A percentile compares a stretch with the other conserved stretches of the same genome.
phyloP scores from a whole-genome alignment of 2,888 invertebrate genomes.

The Colletes collaris region DNA sequence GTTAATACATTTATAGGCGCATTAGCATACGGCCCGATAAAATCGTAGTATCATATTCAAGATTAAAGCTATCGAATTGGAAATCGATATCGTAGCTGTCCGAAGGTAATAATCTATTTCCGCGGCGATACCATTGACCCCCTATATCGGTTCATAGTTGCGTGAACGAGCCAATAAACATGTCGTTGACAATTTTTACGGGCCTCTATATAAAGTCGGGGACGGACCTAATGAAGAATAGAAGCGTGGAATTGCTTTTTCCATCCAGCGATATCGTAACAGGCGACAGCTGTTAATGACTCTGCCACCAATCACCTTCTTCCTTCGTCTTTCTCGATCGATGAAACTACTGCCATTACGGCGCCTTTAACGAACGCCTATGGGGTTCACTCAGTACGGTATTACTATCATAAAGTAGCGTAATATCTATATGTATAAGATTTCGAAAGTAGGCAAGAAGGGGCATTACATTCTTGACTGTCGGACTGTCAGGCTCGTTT shows the following conservation, averaged over 20 bases:
- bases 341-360: slow-evolving; percentile 27
- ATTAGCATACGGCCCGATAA: not conserved
- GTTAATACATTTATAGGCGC: not conserved
- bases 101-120: not conserved
- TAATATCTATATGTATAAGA: not conserved
- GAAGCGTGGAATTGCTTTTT: slow-evolving; percentile 30
- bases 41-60: not conserved
- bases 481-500: too few relatives aligned
- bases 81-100: not conserved
- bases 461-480: too few relatives aligned
- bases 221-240: slow-evolving; percentile 38
- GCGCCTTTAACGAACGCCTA: slow-evolving; percentile 34
- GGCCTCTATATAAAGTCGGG: slow-evolving; percentile 16
- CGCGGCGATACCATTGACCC: not conserved
- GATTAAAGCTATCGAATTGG: not conserved
- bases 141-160: not conserved
- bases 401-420: slow-evolving; percentile 32
- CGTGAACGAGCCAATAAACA: slow-evolving; percentile 48
- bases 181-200: slow-evolving; percentile 30
- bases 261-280: slow-evolving; percentile 25
- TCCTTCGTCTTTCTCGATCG: slow-evolving; percentile 33
- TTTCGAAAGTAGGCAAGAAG: too few relatives aligned
- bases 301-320: slow-evolving; percentile 36
- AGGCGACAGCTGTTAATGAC: slow-evolving; percentile 57
- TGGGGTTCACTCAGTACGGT: slow-evolving; percentile 22